These are phyloP conservation scores for Syritta pipiens DNA, from an alignment of 2,888 invertebrate genomes.

Conservation along the genomic window DNA sequence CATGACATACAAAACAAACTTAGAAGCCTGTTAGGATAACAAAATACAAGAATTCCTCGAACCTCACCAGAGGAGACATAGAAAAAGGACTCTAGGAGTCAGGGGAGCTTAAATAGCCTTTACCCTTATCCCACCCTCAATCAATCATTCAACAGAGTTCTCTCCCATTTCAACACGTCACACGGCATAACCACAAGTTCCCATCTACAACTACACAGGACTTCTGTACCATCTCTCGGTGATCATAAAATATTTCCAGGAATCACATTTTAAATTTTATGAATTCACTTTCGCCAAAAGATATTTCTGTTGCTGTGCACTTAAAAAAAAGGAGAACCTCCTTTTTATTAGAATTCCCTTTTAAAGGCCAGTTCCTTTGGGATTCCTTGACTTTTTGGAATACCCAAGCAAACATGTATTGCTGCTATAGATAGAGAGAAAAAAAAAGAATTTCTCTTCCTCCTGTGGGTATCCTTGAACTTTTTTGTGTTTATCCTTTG, in stretches of 20 bases:
- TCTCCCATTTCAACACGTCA: no score
- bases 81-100: no score
- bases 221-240: no score
- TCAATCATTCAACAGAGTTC: no score
- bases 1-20: no score
- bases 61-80: no score
- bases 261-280: conserved; percentile 10
- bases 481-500: conserved; percentile 23
- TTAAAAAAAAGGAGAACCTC: background rate
- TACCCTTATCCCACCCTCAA: no score
- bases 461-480: conserved; percentile 13
- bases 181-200: no score
- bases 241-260: background rate
- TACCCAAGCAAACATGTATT: conserved; percentile 2
- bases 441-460: background rate
- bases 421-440: background rate
- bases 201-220: no score
- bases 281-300: conserved; percentile 13
- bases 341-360: conserved; percentile 3
- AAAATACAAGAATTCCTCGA: no score
- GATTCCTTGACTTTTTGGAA: background rate
- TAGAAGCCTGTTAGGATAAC: no score
- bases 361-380: conserved; percentile 2
- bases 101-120: no score
- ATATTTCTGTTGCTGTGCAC: background rate